Evolutionary conservation across 2,113 vertebrate species (phyloP).

Genomic region (Mustela lutreola): DNA sequence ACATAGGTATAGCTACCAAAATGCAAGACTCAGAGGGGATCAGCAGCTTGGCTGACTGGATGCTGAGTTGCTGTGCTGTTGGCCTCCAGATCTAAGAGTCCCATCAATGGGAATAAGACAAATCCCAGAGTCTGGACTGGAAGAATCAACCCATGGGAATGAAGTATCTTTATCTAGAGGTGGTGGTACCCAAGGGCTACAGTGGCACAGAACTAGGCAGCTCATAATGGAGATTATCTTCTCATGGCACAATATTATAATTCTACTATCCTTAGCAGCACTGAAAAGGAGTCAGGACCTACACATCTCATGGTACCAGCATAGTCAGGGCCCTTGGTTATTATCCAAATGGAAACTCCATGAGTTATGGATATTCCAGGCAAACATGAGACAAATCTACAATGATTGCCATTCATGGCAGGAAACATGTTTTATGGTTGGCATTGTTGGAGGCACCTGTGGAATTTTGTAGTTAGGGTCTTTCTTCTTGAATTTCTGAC

Average conservation of each 20-base stretch:
- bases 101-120: not conserved
- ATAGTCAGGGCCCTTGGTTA: not conserved
- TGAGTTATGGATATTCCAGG: not conserved
- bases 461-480: not conserved
- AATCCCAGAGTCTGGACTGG: not conserved
- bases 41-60: not conserved
- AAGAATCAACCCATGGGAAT: not conserved
- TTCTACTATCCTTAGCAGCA: not conserved
- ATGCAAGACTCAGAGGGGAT: not conserved
- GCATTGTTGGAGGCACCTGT: not conserved
- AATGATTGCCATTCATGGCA: not conserved
- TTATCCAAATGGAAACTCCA: not conserved
- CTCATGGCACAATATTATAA: not conserved
- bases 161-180: not conserved
- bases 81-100: not conserved
- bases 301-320: not conserved
- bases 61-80: constrained; percentile 16
- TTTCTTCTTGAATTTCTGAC: not conserved
- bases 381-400: constrained; percentile 11
- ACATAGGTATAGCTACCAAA: not conserved
- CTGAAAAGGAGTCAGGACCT: not conserved
- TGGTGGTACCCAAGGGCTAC: not conserved
- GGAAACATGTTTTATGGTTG: constrained; percentile 4
- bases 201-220: not conserved
- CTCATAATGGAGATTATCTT: constrained; percentile 4